These are phyloP conservation scores for Chiloscyllium punctatum DNA, from an alignment of 2,797 vertebrate genomes.

Conservation along the genomic window DNA sequence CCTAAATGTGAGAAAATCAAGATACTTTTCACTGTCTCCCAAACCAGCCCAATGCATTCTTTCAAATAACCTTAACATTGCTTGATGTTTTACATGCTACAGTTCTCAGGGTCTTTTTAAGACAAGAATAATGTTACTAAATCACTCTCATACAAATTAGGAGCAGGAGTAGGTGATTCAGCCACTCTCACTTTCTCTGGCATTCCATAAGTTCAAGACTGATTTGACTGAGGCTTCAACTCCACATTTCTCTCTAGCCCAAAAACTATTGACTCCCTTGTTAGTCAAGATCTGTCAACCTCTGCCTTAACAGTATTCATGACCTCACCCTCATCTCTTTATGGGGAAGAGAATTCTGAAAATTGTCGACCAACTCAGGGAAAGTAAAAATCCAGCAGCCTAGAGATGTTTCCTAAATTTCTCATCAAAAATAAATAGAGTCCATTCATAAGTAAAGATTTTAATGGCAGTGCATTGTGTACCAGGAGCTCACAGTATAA, in stretches of 20 bases:
- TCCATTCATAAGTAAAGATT: background rate
- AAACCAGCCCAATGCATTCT: background rate
- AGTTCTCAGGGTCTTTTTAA: background rate
- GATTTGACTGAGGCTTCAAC: too few relatives aligned
- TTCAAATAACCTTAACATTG: background rate
- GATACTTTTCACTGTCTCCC: background rate
- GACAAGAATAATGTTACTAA: background rate
- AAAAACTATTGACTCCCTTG: too few relatives aligned
- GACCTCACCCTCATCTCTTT: too few relatives aligned
- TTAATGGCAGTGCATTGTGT: background rate
- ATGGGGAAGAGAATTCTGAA: too few relatives aligned
- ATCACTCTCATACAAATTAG: background rate
- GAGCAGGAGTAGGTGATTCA: background rate
- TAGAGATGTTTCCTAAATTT: background rate
- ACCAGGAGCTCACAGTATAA: background rate
- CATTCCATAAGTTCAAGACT: too few relatives aligned
- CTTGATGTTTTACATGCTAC: background rate
- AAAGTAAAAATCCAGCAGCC: background rate
- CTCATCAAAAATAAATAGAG: background rate
- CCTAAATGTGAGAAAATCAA: background rate
- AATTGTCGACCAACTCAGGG: too few relatives aligned
- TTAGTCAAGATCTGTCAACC: too few relatives aligned
- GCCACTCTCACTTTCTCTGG: background rate
- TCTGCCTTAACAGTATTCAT: too few relatives aligned
- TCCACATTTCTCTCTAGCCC: too few relatives aligned